phyloP scores from a whole-genome alignment of 2,113 vertebrate species.

The Podarcis muralis region DNA sequence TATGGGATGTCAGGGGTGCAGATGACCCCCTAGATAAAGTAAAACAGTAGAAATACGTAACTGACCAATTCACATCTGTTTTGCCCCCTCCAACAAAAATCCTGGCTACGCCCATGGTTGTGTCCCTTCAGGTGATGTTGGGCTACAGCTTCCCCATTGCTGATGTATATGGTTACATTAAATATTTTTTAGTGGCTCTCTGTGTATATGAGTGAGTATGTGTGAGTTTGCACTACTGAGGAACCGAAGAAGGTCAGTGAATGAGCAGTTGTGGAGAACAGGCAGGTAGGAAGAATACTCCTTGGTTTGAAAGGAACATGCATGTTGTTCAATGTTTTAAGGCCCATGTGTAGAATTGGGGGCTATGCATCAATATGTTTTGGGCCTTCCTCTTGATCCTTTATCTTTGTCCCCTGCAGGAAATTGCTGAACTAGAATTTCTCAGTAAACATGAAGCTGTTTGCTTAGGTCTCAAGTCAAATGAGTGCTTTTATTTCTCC shows the following conservation, averaged over 20 bases:
- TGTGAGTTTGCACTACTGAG: too few species aligned
- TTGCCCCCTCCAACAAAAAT: too few species aligned
- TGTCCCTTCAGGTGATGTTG: neutral
- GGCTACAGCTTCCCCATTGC: neutral
- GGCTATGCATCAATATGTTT: neutral
- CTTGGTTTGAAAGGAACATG: neutral
- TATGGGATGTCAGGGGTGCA: too few species aligned
- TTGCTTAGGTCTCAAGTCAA: neutral
- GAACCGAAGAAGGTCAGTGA: neutral
- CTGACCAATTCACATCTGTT: too few species aligned
- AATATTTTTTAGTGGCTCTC: neutral
- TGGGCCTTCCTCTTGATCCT: neutral
- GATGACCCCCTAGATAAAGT: too few species aligned
- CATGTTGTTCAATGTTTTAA: too few species aligned
- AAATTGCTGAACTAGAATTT: neutral
- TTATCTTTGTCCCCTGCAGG: neutral
- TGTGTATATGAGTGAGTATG: too few species aligned
- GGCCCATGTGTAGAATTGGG: too few species aligned
- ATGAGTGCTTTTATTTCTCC: neutral
- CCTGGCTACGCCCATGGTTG: too few species aligned
- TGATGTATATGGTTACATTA: neutral
- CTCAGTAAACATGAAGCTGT: neutral
- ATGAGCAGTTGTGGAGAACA: neutral
- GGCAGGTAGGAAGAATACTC: neutral
- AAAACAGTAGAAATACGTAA: too few species aligned